A percentile compares a stretch with the other conserved stretches of the same genome.
Conservation (phyloP, 2,797 vertebrate genomes). For the Sorex maritimensis region DNA sequence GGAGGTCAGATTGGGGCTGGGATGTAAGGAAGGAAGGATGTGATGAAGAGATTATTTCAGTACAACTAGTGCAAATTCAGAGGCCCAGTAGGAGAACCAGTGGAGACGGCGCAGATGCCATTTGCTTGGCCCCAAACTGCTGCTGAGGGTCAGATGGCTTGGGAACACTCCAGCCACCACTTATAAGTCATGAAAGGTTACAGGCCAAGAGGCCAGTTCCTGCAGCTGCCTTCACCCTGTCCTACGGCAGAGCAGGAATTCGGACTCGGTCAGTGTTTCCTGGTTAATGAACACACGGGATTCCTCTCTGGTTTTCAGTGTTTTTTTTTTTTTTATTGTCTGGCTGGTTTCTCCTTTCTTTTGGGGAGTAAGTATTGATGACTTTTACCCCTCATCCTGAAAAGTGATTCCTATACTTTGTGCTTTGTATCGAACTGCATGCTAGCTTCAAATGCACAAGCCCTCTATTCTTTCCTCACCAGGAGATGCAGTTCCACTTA, state of each 20-base stretch:
- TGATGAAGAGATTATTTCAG: constrained; percentile 84
- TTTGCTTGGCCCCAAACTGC: background rate
- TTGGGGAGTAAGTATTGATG: constrained; percentile 39
- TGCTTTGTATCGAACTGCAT: constrained; percentile 34
- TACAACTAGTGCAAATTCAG: constrained; percentile 70
- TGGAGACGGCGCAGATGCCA: constrained; percentile 36
- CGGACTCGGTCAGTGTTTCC: background rate
- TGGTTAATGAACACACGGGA: background rate
- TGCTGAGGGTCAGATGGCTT: constrained; percentile 6
- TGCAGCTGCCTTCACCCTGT: background rate
- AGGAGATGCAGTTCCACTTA: constrained; percentile 72
- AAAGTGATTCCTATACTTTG: constrained; percentile 62
- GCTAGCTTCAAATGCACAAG: constrained; percentile 64
- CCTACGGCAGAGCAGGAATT: background rate
- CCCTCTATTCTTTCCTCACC: constrained; percentile 67
- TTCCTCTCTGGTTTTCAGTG: background rate
- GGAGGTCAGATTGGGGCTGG: constrained; percentile 77
- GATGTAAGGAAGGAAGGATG: constrained; percentile 86
- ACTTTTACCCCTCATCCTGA: constrained; percentile 36
- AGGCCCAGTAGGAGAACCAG: constrained; percentile 58
- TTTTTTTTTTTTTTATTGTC: background rate
- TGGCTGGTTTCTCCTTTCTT: constrained; percentile 23
- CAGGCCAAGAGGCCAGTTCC: background rate
- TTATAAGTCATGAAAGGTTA: constrained; percentile 3
- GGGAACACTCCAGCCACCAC: background rate